Percentiles rank a stretch among this genome's conserved stretches.
These are phyloP conservation scores for Amphiprion ocellaris DNA, from an alignment of 2,113 vertebrate species.

Conservation along the genomic window DNA sequence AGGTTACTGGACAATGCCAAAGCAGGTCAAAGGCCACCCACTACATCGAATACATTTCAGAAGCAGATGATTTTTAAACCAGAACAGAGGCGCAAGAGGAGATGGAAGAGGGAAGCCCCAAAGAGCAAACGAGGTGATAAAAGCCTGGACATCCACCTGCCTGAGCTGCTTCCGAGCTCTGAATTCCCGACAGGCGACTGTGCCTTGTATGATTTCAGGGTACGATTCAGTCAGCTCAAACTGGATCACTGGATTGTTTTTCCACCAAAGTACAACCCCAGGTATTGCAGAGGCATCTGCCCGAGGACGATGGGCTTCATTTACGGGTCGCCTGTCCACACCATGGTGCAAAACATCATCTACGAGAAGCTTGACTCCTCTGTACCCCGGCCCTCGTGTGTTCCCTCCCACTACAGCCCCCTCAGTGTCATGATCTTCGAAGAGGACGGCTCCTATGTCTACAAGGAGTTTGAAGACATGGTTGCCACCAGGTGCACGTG, in stretches of 20 bases:
- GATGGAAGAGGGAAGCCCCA: constrained; percentile 77
- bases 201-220: constrained; percentile 90
- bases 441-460: constrained; percentile 91
- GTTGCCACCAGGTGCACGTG: constrained; percentile 95
- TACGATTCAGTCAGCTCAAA: constrained; percentile 92
- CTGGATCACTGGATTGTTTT: constrained; percentile 96
- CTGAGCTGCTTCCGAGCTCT: constrained; percentile 83
- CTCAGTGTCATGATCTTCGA: constrained; percentile 93
- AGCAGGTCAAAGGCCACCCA: constrained; percentile 16
- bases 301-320: constrained; percentile 88
- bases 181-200: constrained; percentile 89
- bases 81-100: constrained; percentile 65
- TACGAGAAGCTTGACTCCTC: constrained; percentile 91
- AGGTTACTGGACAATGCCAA: constrained; percentile 58
- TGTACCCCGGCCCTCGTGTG: constrained; percentile 90
- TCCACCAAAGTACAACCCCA: constrained; percentile 93
- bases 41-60: constrained; percentile 20
- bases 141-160: constrained; percentile 72
- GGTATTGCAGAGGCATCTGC: constrained; percentile 93
- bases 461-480: constrained; percentile 97
- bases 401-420: constrained; percentile 92
- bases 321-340: constrained; percentile 93
- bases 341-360: constrained; percentile 95
- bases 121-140: constrained; percentile 51
- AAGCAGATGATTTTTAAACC: constrained; percentile 41